These are phyloP conservation scores for Piprites chloris DNA, from an alignment of 2,113 vertebrate species.

Conservation along the genomic window DNA sequence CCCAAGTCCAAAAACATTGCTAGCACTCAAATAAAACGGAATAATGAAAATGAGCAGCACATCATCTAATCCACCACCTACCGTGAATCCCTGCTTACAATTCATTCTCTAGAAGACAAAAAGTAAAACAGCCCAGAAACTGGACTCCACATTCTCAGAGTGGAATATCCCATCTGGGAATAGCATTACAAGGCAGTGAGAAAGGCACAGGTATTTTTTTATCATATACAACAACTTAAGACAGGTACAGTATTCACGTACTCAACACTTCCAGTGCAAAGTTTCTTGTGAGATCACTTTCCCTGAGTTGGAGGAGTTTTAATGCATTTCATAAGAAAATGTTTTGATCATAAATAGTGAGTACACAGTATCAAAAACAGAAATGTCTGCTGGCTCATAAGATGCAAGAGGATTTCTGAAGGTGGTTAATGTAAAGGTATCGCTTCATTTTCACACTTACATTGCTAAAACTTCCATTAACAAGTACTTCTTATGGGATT, in stretches of 20 bases:
- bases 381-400: not conserved
- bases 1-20: not conserved
- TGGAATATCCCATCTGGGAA: not conserved
- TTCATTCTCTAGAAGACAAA: not conserved
- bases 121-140: not conserved
- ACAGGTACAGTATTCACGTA: not conserved
- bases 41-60: not conserved
- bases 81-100: not conserved
- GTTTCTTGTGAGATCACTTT: not conserved
- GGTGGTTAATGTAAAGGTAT: not conserved
- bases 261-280: accelerated
- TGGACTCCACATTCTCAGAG: not conserved
- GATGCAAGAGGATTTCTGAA: not conserved
- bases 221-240: not conserved
- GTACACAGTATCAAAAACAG: not conserved
- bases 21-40: not conserved
- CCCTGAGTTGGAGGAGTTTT: not conserved
- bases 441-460: not conserved
- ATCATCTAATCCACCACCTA: not conserved
- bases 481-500: not conserved
- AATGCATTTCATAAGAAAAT: not conserved
- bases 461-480: not conserved
- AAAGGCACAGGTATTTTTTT: not conserved
- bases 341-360: not conserved
- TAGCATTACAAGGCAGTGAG: not conserved